These are phyloP conservation scores for Leucoma salicis DNA, from an alignment of 2,888 invertebrate genomes.

Conservation along the genomic window DNA sequence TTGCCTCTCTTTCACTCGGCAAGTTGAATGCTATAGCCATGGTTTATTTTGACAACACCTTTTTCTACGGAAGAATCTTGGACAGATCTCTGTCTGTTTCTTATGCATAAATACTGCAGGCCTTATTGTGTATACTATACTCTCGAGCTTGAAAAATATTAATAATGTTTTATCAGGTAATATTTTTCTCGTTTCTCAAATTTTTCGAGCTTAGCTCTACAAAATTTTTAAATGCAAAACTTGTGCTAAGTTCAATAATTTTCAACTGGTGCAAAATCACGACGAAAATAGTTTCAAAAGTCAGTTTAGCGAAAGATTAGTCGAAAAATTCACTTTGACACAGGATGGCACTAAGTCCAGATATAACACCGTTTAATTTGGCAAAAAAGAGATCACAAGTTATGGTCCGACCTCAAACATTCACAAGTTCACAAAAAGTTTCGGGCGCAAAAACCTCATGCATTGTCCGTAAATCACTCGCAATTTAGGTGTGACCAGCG, in stretches of 20 bases:
- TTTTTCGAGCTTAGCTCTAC: not conserved
- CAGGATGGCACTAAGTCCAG: slow-evolving; percentile 45
- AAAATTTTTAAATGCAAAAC: slow-evolving; percentile 3
- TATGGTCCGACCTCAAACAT: slow-evolving; percentile 49
- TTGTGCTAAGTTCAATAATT: slow-evolving; percentile 2
- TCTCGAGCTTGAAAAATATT: slow-evolving; percentile 21
- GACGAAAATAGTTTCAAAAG: slow-evolving; percentile 20
- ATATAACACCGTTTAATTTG: slow-evolving; percentile 54
- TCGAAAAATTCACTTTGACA: slow-evolving; percentile 60
- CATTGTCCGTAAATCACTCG: slow-evolving; percentile 71
- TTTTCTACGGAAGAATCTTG: slow-evolving; percentile 75
- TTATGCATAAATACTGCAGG: slow-evolving; percentile 72
- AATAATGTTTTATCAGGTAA: slow-evolving; percentile 13
- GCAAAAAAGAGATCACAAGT: slow-evolving; percentile 52
- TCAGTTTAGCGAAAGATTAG: slow-evolving; percentile 36
- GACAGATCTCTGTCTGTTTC: slow-evolving; percentile 69
- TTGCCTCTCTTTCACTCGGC: slow-evolving; percentile 80
- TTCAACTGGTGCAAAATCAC: slow-evolving; percentile 23
- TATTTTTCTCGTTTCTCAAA: no score
- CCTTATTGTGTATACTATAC: slow-evolving; percentile 42
- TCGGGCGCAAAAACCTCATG: slow-evolving; percentile 55
- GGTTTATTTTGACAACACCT: slow-evolving; percentile 54
- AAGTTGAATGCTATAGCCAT: slow-evolving; percentile 83
- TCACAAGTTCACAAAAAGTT: slow-evolving; percentile 72
- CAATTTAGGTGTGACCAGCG: slow-evolving; percentile 65